phyloP scores from a whole-genome alignment of 2,797 vertebrate genomes.

The Pseudochaenichthys georgianus region DNA sequence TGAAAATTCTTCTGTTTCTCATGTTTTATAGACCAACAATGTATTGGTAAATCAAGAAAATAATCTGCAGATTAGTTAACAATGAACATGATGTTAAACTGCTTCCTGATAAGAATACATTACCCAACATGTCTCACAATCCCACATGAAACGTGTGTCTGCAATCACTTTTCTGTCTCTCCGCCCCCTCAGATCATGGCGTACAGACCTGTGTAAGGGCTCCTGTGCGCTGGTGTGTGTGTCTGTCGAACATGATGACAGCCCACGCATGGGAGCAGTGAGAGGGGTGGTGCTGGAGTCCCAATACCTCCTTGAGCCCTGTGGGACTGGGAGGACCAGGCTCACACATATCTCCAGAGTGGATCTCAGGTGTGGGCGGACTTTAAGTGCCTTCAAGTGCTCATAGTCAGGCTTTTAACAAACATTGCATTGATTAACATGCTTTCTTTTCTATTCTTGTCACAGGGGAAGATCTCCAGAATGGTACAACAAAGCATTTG shows the following conservation, averaged over 20 bases:
- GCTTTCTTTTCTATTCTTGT: not conserved
- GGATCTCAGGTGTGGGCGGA: slow-evolving; percentile 89
- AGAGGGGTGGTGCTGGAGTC: slow-evolving; percentile 90
- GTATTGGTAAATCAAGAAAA: not conserved
- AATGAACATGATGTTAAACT: not conserved
- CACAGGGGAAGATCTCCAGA: slow-evolving; percentile 93
- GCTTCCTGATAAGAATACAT: not conserved
- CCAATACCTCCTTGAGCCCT: slow-evolving; percentile 92
- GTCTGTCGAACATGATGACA: slow-evolving; percentile 92
- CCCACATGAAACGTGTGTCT: not conserved
- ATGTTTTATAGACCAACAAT: not conserved
- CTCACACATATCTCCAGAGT: slow-evolving; percentile 92
- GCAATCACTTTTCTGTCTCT: not conserved
- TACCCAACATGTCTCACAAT: not conserved
- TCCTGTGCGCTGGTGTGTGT: slow-evolving; percentile 88
- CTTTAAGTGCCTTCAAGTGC: not conserved
- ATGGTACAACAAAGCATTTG: slow-evolving; percentile 96
- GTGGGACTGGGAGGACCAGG: slow-evolving; percentile 88
- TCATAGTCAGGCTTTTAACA: not conserved
- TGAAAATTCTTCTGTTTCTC: not conserved
- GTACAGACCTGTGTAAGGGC: slow-evolving; percentile 89
- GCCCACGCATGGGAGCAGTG: slow-evolving; percentile 86
- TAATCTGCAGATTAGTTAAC: not conserved
- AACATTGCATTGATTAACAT: not conserved
- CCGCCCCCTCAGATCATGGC: slow-evolving; percentile 87